Conservation (phyloP, 37 sponge, comb jelly and placozoan species). For the Aplysina aerophoba region DNA sequence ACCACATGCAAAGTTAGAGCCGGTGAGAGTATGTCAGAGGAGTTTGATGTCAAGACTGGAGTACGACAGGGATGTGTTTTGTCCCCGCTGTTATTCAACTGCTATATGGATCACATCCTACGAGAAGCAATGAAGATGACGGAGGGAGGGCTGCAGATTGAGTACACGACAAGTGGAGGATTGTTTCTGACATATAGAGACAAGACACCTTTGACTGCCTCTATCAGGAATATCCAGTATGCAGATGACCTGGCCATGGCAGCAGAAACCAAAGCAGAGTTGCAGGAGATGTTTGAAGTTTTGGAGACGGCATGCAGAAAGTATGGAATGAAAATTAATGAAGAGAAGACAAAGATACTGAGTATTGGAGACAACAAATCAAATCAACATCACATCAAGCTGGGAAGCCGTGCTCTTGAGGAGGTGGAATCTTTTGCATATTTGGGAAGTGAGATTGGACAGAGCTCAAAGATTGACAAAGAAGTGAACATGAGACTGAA, state of each 20-base stretch:
- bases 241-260: conserved; percentile 31
- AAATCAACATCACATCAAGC: neutral
- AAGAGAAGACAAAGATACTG: conserved; percentile 8
- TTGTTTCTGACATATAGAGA: conserved; percentile 26
- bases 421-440: conserved; percentile 14
- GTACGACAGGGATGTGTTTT: conserved; percentile 21
- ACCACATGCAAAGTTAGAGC: conserved; percentile 15
- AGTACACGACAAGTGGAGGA: conserved; percentile 26
- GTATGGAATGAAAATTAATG: conserved; percentile 21
- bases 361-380: conserved; percentile 14
- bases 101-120: conserved; percentile 16
- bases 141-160: conserved; percentile 19
- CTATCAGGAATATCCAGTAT: conserved; percentile 25
- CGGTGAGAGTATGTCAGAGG: neutral
- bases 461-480: neutral
- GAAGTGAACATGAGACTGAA: conserved; percentile 27
- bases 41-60: conserved; percentile 30
- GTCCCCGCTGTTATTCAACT: conserved; percentile 22
- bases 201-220: conserved; percentile 25
- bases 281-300: conserved; percentile 19
- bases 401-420: neutral
- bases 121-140: conserved; percentile 21
- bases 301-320: neutral
- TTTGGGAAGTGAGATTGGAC: conserved; percentile 18
- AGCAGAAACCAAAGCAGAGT: conserved; percentile 18